A percentile compares a stretch with the other conserved stretches of the same genome.
phyloP scores from a whole-genome alignment of 2,888 invertebrate genomes.

The Cephus pygmeus region DNA sequence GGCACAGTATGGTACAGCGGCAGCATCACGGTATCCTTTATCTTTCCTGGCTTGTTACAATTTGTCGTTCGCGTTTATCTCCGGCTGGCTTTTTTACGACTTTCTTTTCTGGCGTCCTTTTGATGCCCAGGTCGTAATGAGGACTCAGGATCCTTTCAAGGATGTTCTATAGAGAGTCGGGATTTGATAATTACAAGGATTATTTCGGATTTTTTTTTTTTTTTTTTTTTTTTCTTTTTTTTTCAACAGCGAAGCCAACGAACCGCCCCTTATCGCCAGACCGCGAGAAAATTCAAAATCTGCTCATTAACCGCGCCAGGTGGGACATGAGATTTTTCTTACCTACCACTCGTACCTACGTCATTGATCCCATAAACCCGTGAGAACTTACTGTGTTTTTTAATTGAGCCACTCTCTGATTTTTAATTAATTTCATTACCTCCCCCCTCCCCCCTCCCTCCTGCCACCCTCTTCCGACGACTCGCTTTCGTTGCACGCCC shows the following conservation, averaged over 20 bases:
- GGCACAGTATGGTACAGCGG: not conserved
- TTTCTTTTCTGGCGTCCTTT: slow-evolving; percentile 41
- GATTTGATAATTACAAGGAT: slow-evolving; percentile 65
- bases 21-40: slow-evolving; percentile 3
- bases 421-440: slow-evolving; percentile 8
- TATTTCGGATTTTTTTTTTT: slow-evolving; percentile 58
- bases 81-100: slow-evolving; percentile 25
- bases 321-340: slow-evolving; percentile 5
- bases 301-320: slow-evolving; percentile 55
- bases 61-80: slow-evolving; percentile 40
- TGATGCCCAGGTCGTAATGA: slow-evolving; percentile 58
- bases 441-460: not conserved
- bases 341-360: slow-evolving; percentile 18
- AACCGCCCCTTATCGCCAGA: slow-evolving; percentile 60
- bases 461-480: not conserved
- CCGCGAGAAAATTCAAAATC: slow-evolving; percentile 63
- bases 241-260: slow-evolving; percentile 41
- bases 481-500: not conserved
- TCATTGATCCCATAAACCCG: slow-evolving; percentile 33
- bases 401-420: slow-evolving; percentile 45
- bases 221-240: slow-evolving; percentile 51
- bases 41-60: slow-evolving; percentile 32
- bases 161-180: slow-evolving; percentile 49
- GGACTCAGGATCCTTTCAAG: slow-evolving; percentile 62
- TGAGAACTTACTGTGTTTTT: slow-evolving; percentile 37